Evolutionary conservation across 2,113 vertebrate genomes (phyloP).

Genomic region (Hippocampus zosterae): DNA sequence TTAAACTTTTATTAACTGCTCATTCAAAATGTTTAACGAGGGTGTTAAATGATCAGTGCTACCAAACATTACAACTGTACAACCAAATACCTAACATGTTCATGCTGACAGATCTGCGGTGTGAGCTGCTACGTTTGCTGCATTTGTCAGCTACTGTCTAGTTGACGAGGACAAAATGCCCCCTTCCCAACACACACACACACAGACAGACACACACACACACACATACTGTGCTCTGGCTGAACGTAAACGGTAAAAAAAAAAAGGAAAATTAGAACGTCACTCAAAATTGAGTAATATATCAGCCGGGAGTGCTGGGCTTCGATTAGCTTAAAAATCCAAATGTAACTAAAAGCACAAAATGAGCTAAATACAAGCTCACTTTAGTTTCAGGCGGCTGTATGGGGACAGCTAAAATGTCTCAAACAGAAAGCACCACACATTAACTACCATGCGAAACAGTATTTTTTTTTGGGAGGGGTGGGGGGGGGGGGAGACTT

Average conservation of each 20-base stretch:
- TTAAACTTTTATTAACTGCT: background rate
- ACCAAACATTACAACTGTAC: background rate
- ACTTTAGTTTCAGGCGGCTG: background rate
- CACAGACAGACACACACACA: background rate
- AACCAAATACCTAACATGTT: constrained; percentile 12
- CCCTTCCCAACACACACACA: background rate
- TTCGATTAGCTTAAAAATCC: background rate
- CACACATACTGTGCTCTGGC: background rate
- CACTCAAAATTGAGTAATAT: background rate
- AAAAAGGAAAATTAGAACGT: background rate
- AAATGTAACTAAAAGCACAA: constrained; percentile 2
- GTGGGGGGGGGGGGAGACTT: background rate
- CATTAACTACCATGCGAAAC: background rate
- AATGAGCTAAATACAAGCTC: background rate
- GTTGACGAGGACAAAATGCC: constrained; percentile 1
- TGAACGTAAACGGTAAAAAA: background rate
- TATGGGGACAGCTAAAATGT: background rate
- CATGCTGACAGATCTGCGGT: constrained; percentile 2
- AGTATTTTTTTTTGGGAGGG: no score
- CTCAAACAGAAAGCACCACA: background rate
- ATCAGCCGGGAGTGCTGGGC: background rate
- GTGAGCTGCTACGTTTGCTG: constrained; percentile 50
- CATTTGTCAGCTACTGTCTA: constrained; percentile 34
- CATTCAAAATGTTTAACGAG: background rate
- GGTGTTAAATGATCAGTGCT: constrained; percentile 15